Evolutionary conservation across 2,113 vertebrate species (phyloP), one percentile per base, ranked within the genome.

Genomic region (Taxidea taxus): DNA sequence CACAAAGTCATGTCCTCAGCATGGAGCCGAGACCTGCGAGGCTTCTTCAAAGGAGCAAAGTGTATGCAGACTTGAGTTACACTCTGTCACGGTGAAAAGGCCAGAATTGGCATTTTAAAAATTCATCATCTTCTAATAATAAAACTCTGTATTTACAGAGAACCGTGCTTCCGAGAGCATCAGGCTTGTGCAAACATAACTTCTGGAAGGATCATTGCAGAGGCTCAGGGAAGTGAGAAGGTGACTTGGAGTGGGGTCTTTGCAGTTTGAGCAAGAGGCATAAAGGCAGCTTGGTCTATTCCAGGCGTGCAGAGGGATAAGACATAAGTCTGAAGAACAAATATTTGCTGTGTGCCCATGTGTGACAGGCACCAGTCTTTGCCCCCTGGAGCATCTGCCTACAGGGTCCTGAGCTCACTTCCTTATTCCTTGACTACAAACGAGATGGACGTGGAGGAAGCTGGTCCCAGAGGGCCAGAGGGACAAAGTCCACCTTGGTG

Each of bases 91-190:
- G 47, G 42, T 44, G 83, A 72, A 96, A 91, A 97, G 83, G 83
- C 86, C 89, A 81, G 95, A 91, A 95, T 2, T 94, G 91, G 81
- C 74, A 83, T 97, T 97, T 97, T 92, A 95, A 98, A 98, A 97
- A 98, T 97, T 95, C 93, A 97, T 97, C 39, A 13, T 74, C 39
- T 91, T 97, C 97, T 97, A 97, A 97, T 97, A 96, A 97, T 90
- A 97, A 97, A 94, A 92, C 82, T 84, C 91, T 68, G 42, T 97
- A 58, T 97, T 97, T 93, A 77, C 95, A 92, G 93, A 95, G 86
- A 86, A 68, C 58, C 0, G 2, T 21, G 93, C 39, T 68, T 97
- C 75, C 0, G 8, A 93, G 89, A 87, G 23, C 47, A 37, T 31
- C 54, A 6, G 51, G 83, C 89, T 84, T 97, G 75, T 89, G 97